Evolutionary conservation across 2,888 invertebrate species (phyloP).

Genomic region (Acanthoscelides obtectus): DNA sequence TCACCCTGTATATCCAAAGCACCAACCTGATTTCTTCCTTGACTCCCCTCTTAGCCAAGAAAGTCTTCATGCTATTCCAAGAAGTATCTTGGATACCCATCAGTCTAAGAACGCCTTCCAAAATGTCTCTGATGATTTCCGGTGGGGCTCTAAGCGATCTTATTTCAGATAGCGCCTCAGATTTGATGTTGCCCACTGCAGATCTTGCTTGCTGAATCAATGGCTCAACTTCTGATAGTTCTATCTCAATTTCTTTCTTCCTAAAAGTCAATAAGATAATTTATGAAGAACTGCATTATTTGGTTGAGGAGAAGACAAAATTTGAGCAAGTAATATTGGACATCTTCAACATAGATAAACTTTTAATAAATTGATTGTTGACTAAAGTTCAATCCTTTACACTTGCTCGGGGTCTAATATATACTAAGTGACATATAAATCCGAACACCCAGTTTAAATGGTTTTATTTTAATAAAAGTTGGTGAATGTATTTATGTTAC

Average conservation of each 20-base stretch:
- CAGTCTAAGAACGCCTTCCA: conserved; percentile 92
- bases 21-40: conserved; percentile 89
- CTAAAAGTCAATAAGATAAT: conserved; percentile 48
- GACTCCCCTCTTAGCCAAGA: conserved; percentile 91
- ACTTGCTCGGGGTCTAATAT: too few species aligned
- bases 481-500: too few species aligned
- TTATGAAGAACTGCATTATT: too few species aligned
- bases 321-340: too few species aligned
- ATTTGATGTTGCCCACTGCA: conserved; percentile 93
- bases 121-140: conserved; percentile 90
- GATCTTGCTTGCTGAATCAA: conserved; percentile 86
- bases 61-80: conserved; percentile 99
- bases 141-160: conserved; percentile 94
- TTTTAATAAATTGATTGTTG: too few species aligned
- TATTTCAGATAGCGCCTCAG: conserved; percentile 93
- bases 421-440: too few species aligned
- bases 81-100: conserved; percentile 99
- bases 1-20: too few species aligned
- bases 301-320: too few species aligned
- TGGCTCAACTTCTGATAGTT: conserved; percentile 90
- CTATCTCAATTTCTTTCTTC: conserved; percentile 85
- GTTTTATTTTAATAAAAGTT: too few species aligned
- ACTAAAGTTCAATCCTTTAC: too few species aligned
- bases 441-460: too few species aligned
- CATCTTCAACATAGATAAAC: too few species aligned